A percentile compares a stretch with the other conserved stretches of the same genome.
Conservation (phyloP, 2,113 vertebrate genomes). For the Galemys pyrenaicus region DNA sequence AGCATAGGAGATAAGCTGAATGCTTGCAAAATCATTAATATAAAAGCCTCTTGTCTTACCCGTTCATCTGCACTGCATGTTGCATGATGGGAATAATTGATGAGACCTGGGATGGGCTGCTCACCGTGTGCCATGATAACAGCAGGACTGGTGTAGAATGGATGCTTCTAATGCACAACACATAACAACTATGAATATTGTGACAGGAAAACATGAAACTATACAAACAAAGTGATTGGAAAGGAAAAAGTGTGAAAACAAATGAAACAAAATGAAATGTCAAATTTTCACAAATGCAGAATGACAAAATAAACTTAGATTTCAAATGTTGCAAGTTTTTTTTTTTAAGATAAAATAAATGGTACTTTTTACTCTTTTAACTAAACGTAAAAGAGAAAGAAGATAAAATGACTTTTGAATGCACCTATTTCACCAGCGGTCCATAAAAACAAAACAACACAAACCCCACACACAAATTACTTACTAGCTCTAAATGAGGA, state of each 20-base stretch:
- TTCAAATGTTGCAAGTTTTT: slow-evolving; percentile 70
- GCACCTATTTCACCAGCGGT: slow-evolving; percentile 15
- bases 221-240: slow-evolving; percentile 84
- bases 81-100: slow-evolving; percentile 92
- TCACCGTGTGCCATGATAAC: slow-evolving; percentile 95
- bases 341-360: slow-evolving; percentile 74
- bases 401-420: slow-evolving; percentile 54
- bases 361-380: slow-evolving; percentile 74
- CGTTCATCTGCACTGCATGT: slow-evolving; percentile 90
- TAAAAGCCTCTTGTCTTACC: slow-evolving; percentile 89
- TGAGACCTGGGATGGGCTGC: slow-evolving; percentile 91
- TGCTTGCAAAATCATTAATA: slow-evolving; percentile 79
- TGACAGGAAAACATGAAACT: slow-evolving; percentile 84
- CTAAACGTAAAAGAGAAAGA: slow-evolving; percentile 77
- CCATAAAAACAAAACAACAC: slow-evolving; percentile 63
- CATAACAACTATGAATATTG: slow-evolving; percentile 88
- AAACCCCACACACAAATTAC: slow-evolving; percentile 2
- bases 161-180: slow-evolving; percentile 94
- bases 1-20: slow-evolving; percentile 74
- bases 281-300: slow-evolving; percentile 63
- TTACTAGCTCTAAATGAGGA: slow-evolving; percentile 36
- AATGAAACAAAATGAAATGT: slow-evolving; percentile 77
- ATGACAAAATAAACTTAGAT: slow-evolving; percentile 74
- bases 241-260: slow-evolving; percentile 80
- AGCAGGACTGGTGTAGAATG: slow-evolving; percentile 91